Evolutionary conservation across 1,140 invertebrate species (phyloP).

Genomic region (Berghia stephanieae): DNA sequence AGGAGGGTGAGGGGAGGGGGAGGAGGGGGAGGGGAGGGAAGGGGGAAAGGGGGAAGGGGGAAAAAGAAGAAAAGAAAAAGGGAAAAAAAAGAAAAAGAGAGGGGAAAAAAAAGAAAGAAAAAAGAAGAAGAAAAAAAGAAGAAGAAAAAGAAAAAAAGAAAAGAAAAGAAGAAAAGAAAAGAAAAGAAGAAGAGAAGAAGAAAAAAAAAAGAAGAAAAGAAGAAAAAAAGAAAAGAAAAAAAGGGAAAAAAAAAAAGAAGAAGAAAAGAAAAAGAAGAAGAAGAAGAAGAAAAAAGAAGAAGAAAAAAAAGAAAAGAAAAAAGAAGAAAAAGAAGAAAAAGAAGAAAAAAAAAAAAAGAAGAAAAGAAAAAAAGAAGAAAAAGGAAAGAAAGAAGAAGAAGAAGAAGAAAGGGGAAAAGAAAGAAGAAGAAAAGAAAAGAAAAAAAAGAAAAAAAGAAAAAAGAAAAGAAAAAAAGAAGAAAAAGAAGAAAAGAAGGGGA

Average conservation of each 20-base stretch:
- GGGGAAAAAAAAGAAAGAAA: background rate
- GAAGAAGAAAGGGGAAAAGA: too few relatives aligned
- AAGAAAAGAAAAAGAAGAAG: background rate
- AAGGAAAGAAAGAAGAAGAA: too few relatives aligned
- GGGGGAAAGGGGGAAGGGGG: background rate
- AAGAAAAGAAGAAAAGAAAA: conserved; percentile 7
- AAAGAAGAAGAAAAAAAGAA: background rate
- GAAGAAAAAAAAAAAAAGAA: too few relatives aligned
- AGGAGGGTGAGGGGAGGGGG: background rate
- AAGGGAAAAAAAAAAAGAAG: background rate
- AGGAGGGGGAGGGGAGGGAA: background rate
- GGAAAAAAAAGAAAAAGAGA: background rate
- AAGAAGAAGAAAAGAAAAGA: too few relatives aligned
- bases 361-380: too few relatives aligned
- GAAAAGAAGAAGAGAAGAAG: background rate
- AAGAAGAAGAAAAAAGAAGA: background rate
- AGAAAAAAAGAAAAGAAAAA: background rate
- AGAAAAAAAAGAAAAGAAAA: background rate
- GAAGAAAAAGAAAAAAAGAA: background rate
- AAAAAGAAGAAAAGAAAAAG: too few relatives aligned
- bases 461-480: too few relatives aligned
- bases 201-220: background rate
- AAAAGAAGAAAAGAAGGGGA: too few relatives aligned
- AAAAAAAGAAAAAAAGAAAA: too few relatives aligned
- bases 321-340: too few relatives aligned